Base-by-base conservation (phyloP, 2,888 invertebrate species). In the Colostygia pectinataria region DNA sequence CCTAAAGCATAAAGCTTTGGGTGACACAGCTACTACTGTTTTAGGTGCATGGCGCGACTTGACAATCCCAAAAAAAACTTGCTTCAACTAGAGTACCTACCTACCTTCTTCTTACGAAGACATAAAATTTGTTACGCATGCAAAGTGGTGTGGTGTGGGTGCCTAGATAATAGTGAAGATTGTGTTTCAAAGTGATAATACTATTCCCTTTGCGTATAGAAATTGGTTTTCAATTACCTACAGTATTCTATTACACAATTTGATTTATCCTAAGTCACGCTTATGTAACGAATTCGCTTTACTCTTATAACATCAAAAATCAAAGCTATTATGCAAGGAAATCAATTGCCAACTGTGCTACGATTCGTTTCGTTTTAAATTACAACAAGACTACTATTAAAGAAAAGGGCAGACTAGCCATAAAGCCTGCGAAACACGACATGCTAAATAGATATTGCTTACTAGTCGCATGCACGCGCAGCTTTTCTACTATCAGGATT, bases 341-440 rank as follows among this genome's bases (percentile, higher is more conserved):
- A 55, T 56, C 56, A 53, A 56, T 61, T 47, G 41, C 15, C 31
- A 38, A 39, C 49, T 36, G 38, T 24, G 50, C 39, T 50, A 51
- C 54, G 49, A 57, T 54, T 40, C 50, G 55, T 49, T 60, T 59
- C 57, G 56, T 47, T 53, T 53, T 18, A 43, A n/a, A 53, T 48
- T 56, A 57, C 53, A 46, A 47, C 41, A 51, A 53, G 46, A 47
- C 42, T 39, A 23, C 25, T 8, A 29, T 32, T 50, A 45, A 41
- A 53, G 15, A 40, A 40, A 44, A 39, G 44, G 44, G 39, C 40
- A 25, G 28, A 2, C 18, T 9, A 13, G 13, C 9, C 0, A 10
- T 24, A 14, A 40, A 24, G 31, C 7, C 9, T 9, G 7, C 6
- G 9, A 6, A 7, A 13, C 29, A 13, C 28, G 8, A 13, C 7